Evolutionary conservation across 2,888 invertebrate species (phyloP).

Genomic region (Apocheima hispidaria): DNA sequence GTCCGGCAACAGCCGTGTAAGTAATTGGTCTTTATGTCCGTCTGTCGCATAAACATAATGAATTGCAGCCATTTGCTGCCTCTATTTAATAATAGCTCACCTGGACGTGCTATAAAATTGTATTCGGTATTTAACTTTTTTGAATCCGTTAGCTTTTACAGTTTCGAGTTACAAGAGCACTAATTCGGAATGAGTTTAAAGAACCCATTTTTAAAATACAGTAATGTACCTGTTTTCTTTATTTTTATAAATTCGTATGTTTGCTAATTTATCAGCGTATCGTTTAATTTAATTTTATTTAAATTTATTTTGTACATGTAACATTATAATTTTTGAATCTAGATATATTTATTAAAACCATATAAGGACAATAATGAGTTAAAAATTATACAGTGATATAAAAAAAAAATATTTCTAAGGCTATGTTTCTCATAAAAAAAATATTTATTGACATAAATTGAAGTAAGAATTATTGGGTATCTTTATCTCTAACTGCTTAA

Average conservation of each 20-base stretch:
- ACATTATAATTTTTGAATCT: no score
- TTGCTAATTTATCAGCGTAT: background rate
- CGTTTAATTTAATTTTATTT: background rate
- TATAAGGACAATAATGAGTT: no score
- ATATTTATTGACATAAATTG: no score
- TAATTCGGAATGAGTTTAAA: conserved; percentile 14
- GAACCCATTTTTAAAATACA: conserved; percentile 1
- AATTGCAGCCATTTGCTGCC: conserved; percentile 28
- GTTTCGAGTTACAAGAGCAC: conserved; percentile 12
- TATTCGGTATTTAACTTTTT: conserved; percentile 12
- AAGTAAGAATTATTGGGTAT: no score
- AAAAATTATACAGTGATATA: no score
- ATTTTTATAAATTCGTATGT: background rate
- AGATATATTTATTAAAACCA: no score
- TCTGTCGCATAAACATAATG: conserved; percentile 40
- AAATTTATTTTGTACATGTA: no score
- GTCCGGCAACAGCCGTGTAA: conserved; percentile 16
- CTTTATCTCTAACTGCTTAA: background rate
- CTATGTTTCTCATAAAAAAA: no score
- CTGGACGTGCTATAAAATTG: conserved; percentile 9
- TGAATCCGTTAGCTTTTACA: conserved; percentile 14
- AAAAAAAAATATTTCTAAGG: no score
- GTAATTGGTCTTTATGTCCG: conserved; percentile 42
- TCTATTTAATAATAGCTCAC: conserved; percentile 11
- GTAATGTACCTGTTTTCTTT: conserved; percentile 1